Evolutionary conservation across 2,888 invertebrate species (phyloP).

Genomic region (Imbricaverruca yamaguchii): DNA sequence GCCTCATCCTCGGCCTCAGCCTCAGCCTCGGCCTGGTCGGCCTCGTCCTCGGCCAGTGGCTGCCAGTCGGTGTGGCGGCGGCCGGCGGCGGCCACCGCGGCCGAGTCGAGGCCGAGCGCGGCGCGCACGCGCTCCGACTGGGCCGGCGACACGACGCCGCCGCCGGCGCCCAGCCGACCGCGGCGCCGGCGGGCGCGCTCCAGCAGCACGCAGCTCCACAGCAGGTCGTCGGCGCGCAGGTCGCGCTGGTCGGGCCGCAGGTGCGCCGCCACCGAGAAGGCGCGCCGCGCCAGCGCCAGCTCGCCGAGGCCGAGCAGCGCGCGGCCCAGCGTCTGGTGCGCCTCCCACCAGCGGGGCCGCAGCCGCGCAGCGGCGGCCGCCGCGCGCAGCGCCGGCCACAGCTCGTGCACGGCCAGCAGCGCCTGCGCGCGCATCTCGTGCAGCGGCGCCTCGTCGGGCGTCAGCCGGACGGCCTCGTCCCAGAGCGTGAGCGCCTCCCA

Average conservation of each 20-base stretch:
- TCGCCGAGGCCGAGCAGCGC: conserved; percentile 41
- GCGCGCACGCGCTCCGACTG: neutral
- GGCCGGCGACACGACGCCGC: neutral
- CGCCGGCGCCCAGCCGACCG: neutral
- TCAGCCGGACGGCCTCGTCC: conserved; percentile 25
- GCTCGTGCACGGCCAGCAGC: conserved; percentile 26
- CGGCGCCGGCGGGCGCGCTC: neutral
- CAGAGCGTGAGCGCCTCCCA: conserved; percentile 27
- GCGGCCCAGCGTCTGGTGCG: conserved; percentile 41
- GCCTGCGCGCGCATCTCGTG: conserved; percentile 29
- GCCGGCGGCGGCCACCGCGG: neutral
- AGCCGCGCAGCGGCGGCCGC: conserved; percentile 38
- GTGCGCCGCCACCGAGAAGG: conserved; percentile 33
- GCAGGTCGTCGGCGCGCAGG: conserved; percentile 26
- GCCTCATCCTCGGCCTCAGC: neutral
- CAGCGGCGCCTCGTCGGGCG: conserved; percentile 5
- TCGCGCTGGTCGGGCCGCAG: conserved; percentile 25
- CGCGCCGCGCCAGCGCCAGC: conserved; percentile 36
- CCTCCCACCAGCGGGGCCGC: conserved; percentile 41
- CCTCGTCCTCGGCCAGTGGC: conserved; percentile 5
- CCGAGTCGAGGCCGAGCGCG: neutral
- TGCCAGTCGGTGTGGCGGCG: neutral
- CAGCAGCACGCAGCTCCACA: conserved; percentile 20
- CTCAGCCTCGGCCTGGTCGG: no score
- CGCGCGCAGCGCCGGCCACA: conserved; percentile 28